These are phyloP conservation scores for Anguilla japonica DNA, from an alignment of 2,113 vertebrate species.

Conservation along the genomic window DNA sequence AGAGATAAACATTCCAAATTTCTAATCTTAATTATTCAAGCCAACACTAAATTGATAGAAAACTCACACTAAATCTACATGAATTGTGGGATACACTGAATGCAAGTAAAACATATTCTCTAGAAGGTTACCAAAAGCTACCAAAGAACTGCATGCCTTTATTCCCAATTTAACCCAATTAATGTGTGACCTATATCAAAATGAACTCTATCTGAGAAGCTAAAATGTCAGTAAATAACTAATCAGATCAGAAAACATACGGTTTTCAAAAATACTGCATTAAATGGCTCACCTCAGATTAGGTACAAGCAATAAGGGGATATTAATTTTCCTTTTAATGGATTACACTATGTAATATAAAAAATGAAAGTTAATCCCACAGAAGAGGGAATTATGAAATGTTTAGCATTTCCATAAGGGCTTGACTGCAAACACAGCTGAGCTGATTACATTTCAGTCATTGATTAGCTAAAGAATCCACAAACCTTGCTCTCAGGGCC, in stretches of 20 bases:
- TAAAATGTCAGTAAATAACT: not conserved
- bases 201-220: not conserved
- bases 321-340: no score
- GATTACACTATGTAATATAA: no score
- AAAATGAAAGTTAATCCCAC: no score
- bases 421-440: not conserved
- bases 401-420: not conserved
- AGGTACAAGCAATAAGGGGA: not conserved
- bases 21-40: not conserved
- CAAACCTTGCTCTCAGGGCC: no score
- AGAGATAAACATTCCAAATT: not conserved
- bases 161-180: not conserved
- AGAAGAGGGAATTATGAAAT: not conserved
- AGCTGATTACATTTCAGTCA: no score
- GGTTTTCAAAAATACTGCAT: not conserved
- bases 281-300: not conserved
- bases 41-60: not conserved
- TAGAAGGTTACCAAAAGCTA: not conserved
- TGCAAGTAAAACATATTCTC: not conserved
- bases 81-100: not conserved
- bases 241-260: not conserved
- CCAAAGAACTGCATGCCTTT: not conserved
- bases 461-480: no score
- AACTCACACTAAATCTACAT: not conserved
- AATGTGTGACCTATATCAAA: not conserved